phyloP scores from a whole-genome alignment of 53 echinoderm and acorn worm species.

The Crossaster papposus region DNA sequence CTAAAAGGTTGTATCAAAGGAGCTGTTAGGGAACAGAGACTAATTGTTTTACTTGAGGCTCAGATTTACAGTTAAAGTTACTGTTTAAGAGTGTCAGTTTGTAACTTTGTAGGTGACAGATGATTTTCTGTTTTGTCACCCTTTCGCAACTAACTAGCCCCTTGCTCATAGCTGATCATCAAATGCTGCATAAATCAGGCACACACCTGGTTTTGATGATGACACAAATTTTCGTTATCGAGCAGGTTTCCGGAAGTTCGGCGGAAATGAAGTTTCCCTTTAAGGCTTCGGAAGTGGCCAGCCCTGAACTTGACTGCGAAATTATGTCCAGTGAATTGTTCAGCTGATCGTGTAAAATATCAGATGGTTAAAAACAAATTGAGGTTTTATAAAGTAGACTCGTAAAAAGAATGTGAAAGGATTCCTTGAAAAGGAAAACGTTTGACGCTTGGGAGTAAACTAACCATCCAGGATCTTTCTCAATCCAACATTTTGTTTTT shows the following conservation, averaged over 20 bases:
- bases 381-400: too few species aligned
- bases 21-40: too few species aligned
- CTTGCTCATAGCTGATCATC: not conserved
- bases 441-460: too few species aligned
- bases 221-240: conserved; percentile 30
- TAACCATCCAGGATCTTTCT: too few species aligned
- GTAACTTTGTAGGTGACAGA: not conserved
- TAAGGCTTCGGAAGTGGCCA: conserved; percentile 23
- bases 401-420: too few species aligned
- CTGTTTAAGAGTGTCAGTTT: too few species aligned
- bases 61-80: too few species aligned
- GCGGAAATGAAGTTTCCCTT: conserved; percentile 28
- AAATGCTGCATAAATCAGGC: not conserved
- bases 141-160: not conserved
- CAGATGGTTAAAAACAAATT: not conserved
- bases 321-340: not conserved
- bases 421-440: too few species aligned
- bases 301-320: conserved; percentile 35
- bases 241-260: conserved; percentile 45
- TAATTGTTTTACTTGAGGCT: too few species aligned
- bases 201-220: conserved; percentile 54
- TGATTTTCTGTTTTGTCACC: conserved; percentile 3
- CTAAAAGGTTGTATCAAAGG: too few species aligned
- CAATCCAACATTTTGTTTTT: too few species aligned
- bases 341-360: not conserved